A percentile compares a stretch with the other conserved stretches of the same genome.
Conservation (phyloP, 2,888 invertebrate species). For the Trichopria drosophilae region DNA sequence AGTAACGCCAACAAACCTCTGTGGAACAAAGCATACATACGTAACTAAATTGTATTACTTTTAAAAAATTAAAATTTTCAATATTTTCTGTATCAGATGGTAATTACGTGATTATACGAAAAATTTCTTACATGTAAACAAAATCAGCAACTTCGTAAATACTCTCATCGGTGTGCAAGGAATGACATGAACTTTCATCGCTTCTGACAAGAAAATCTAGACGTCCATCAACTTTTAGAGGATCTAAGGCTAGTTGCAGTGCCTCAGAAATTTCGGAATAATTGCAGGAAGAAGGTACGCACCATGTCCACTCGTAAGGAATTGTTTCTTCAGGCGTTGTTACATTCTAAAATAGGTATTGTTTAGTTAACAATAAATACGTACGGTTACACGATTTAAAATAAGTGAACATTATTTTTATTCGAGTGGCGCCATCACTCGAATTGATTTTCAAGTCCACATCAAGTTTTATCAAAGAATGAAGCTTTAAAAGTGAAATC, state of each 20-base stretch:
- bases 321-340: neutral
- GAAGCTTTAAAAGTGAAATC: no score
- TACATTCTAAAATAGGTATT: neutral
- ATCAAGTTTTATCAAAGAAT: no score
- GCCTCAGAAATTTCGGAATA: constrained; percentile 43
- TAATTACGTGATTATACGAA: neutral
- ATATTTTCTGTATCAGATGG: no score
- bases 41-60: no score
- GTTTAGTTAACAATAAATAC: no score
- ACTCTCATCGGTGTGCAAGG: constrained; percentile 33
- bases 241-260: constrained; percentile 43
- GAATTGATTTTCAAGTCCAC: no score
- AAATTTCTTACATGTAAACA: constrained; percentile 46
- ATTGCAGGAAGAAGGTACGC: constrained; percentile 52
- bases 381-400: no score
- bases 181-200: constrained; percentile 43
- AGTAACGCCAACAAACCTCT: no score
- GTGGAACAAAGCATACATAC: no score
- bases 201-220: constrained; percentile 45
- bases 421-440: no score
- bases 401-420: no score
- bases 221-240: constrained; percentile 42
- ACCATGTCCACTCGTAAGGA: constrained; percentile 51
- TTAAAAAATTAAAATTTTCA: no score
- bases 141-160: constrained; percentile 43